Evolutionary conservation across 37 sponge, comb jelly and placozoan genomes (phyloP), one percentile per base, ranked within the genome.

Genomic region (Cliona cf. orientalis): DNA sequence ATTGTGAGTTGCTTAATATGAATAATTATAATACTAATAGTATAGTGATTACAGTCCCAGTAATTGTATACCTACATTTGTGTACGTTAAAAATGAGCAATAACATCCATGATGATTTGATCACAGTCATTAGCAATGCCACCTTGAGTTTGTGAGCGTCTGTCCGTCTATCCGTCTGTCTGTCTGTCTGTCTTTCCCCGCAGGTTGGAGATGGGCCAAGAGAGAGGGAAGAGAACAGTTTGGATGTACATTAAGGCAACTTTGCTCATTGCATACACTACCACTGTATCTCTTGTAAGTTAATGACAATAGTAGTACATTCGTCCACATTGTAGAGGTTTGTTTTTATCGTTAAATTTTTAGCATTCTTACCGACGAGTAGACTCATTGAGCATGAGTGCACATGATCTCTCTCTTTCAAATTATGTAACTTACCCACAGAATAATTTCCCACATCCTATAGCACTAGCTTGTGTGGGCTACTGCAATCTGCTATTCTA

Each of bases 181-280:
- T 34, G 11, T 43, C 4, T 46, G 7, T 5, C 5, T 22, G 23
- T 72, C 55, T 46, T 43, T 72, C 9, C 31, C 55, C 11, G 69
- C 55, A 83, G 84, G 38, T 74, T 66, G 62, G 84, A 83, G 66
- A 83, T 83, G 84, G 84, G 84, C 0, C 36, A 65, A 5, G 42
- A 29, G 3, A 42, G 41, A 7, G 84, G 84, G 0, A 11, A 12
- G 11, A 22, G 37, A 39, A 65, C 63, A 0, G 3, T 28, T 0
- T 45, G 56, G 44, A 60, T 67, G 1, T 83, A 83, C 75, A 40
- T 83, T 39, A 66, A 33, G 35, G 40, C 84, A 7, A 36, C 56
- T 19, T 9, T 64, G 21, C 42, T 83, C 17, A 0, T 83, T 21
- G 66, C 66, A 36, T 83, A 83, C 66, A 58, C 84, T 1, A 0